Evolutionary conservation across 1,140 invertebrate genomes (phyloP), one percentile per base, ranked within the genome.

Genomic region (Achroia grisella): DNA sequence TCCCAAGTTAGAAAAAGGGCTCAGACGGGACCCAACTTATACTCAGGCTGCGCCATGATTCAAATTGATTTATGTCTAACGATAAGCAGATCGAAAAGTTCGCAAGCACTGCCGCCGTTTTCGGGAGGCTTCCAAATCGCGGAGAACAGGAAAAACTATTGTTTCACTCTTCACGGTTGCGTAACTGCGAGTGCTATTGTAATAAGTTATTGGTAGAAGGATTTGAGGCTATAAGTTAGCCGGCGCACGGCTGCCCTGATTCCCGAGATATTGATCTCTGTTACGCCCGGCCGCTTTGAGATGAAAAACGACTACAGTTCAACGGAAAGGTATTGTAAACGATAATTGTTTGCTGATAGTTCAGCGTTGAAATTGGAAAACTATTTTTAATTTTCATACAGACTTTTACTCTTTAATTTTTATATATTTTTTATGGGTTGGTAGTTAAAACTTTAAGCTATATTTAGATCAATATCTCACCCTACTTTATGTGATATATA

Each of bases 61-160:
- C 68, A 76, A 78, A 75, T 73, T 79, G 78, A 82, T 79, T 82
- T 82, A 81, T 75, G 59, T 27, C 50, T 28, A 44, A 42, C 61
- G 63, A 71, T 78, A 80, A 73, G 64, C 68, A 76, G 60, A 77
- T 76, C 60, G 60, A 51, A 65, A 69, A 71, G 43, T 66, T 66
- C 48, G 40, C 37, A 48, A 44, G 39, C 14, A 48, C 39, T 35
- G 14, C 44, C 41, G 40, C 35, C 39, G 11, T 15, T 51, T 58
- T 33, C 34, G 32, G 37, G 45, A 55, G 37, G 45, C 56, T 39
- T 44, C 42, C 52, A 23, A 23, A 23, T 23, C 17, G 6, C 44
- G 39, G 36, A 13, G 36, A 42, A 17, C 44, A 27, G 36, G 39
- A 51, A 59, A 61, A 67, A 64, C 60, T 62, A 61, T 61, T 63